A percentile compares a stretch with the other conserved stretches of the same genome.
phyloP scores from a whole-genome alignment of 92 coral and sea anemone species.

The Umimayanthus kanabou region DNA sequence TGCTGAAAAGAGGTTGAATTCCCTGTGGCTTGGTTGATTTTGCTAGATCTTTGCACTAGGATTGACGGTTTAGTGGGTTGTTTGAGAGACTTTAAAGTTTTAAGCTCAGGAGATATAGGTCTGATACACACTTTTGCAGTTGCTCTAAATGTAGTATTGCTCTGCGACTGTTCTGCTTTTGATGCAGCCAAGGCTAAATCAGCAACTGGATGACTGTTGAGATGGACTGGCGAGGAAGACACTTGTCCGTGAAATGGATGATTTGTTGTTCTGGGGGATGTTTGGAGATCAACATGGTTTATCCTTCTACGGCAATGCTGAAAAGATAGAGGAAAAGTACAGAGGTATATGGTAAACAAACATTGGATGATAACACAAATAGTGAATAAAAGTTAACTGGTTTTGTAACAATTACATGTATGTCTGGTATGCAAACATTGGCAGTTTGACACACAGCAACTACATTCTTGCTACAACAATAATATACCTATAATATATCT shows the following conservation, averaged over 20 bases:
- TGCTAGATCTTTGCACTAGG: neutral
- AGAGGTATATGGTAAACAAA: too few relatives aligned
- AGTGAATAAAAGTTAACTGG: too few relatives aligned
- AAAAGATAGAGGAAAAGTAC: neutral
- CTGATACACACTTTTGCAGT: neutral
- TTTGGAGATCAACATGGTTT: neutral
- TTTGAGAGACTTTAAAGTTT: neutral
- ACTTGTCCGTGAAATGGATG: neutral
- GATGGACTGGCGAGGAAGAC: neutral
- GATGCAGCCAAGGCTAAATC: neutral
- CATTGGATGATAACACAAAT: too few relatives aligned
- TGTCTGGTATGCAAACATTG: too few relatives aligned
- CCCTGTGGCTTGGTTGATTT: neutral
- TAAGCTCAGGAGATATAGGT: neutral
- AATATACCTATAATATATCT: too few relatives aligned
- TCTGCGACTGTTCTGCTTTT: neutral
- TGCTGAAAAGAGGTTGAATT: neutral
- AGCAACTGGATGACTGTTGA: neutral
- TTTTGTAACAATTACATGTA: too few relatives aligned
- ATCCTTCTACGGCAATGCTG: neutral
- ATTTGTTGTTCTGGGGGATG: neutral
- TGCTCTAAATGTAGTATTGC: neutral
- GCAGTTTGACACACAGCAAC: too few relatives aligned
- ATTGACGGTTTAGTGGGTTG: neutral
- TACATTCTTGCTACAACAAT: too few relatives aligned